These are phyloP conservation scores for Bombus superbus DNA, from an alignment of 1,140 invertebrate species.

Conservation along the genomic window DNA sequence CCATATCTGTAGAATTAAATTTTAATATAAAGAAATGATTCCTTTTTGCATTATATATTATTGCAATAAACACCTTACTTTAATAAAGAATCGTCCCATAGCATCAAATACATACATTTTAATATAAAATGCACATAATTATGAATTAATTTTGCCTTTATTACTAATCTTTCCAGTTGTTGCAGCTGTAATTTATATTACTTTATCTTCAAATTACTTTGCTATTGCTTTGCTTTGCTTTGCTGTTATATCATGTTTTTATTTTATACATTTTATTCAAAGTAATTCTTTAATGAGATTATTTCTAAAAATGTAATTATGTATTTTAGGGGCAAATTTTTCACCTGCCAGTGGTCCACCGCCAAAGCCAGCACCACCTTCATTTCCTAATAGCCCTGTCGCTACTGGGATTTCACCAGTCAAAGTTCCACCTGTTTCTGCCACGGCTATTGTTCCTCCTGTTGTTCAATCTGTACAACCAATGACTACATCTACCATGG, in stretches of 20 bases:
- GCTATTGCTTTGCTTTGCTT: neutral
- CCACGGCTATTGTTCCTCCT: constrained; percentile 63
- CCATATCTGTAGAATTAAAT: constrained; percentile 17
- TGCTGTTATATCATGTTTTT: constrained; percentile 11
- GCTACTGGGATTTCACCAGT: constrained; percentile 67
- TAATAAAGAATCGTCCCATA: neutral
- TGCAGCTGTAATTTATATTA: constrained; percentile 15
- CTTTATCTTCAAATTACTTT: constrained; percentile 5
- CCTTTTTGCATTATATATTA: constrained; percentile 47
- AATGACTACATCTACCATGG: constrained; percentile 72
- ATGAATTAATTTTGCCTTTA: constrained; percentile 7
- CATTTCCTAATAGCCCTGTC: constrained; percentile 80
- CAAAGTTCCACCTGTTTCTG: constrained; percentile 62
- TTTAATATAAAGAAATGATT: constrained; percentile 39
- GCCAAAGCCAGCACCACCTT: constrained; percentile 80
- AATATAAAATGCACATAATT: neutral
- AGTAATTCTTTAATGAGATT: neutral
- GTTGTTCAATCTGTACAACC: constrained; percentile 66
- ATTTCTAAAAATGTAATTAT: constrained; percentile 18
- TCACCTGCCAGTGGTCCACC: constrained; percentile 73
- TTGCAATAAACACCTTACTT: neutral
- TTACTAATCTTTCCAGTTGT: neutral
- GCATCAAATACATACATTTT: constrained; percentile 11
- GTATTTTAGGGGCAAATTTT: constrained; percentile 75
- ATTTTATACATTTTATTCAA: constrained; percentile 7